These are phyloP conservation scores for Hetaerina titia DNA, from an alignment of 2,888 invertebrate genomes.

Conservation along the genomic window DNA sequence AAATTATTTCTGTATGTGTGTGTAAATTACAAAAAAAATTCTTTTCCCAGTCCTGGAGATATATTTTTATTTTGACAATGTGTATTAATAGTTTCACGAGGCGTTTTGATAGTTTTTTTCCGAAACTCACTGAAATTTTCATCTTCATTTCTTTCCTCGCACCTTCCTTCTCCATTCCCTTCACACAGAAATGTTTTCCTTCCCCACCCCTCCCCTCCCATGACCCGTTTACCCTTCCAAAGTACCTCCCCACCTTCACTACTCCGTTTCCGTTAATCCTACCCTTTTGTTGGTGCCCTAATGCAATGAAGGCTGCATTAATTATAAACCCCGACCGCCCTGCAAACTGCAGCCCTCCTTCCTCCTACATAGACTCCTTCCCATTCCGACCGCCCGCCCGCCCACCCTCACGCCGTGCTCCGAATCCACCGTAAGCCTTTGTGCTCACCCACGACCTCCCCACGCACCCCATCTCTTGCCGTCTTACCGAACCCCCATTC, in stretches of 20 bases:
- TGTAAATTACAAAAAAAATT: too few species aligned
- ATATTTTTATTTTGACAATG: too few species aligned
- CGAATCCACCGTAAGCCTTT: not conserved
- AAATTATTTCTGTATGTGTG: too few species aligned
- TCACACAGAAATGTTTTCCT: not conserved
- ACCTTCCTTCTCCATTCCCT: not conserved
- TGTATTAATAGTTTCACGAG: too few species aligned
- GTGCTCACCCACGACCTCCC: not conserved
- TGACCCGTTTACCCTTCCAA: not conserved
- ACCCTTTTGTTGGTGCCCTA: not conserved
- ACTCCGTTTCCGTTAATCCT: not conserved
- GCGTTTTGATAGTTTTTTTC: not conserved
- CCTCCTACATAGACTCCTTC: not conserved
- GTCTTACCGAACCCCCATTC: not conserved
- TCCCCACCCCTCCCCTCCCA: not conserved
- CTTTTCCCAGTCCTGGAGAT: too few species aligned
- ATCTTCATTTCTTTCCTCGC: not conserved
- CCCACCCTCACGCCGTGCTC: not conserved
- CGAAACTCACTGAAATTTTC: not conserved
- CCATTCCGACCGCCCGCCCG: not conserved
- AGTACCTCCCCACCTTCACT: not conserved
- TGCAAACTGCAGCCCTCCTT: not conserved
- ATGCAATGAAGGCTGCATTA: constrained; percentile 18
- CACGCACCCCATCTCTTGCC: not conserved
- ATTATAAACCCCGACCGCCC: not conserved